Evolutionary conservation across 1,140 invertebrate species (phyloP), one percentile per base, ranked within the genome.

Genomic region (Lerema accius): DNA sequence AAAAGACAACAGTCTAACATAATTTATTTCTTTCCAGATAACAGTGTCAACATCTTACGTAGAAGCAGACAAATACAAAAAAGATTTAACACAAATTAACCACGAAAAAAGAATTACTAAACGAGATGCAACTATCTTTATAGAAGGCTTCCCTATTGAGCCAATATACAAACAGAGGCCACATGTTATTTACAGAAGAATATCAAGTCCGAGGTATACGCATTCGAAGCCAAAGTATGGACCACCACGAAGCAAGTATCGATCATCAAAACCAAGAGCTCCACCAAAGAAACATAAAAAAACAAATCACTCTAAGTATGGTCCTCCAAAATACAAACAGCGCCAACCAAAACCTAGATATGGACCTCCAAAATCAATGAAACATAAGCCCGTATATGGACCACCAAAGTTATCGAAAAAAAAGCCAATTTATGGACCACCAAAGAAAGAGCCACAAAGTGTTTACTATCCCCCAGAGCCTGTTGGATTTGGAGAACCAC

Each of bases 401-500:
- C 68, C 70, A n/a, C 67, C 72, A 9, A 81, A 82, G 46, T 11
- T 65, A 0, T 39, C 50, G 39, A 73, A 32, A 19, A 46, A 75
- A 23, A 79, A 76, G 59, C 67, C 73, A 6, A 11, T 55, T 4
- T 78, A 80, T 19, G 69, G 72, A 14, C 68, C 63, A 15, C 76
- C 72, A 26, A 80, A 80, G 19, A 78, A 79, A 50, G 63, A 56
- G 46, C 72, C 75, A 11, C 39, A 68, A 0, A 46, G 58, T 11
- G 40, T 61, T 14, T 74, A 71, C 43, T 72, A 64, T 7, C 17
- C 72, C 15, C 53, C 71, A 39, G 79, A 76, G 64, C 70, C 79
- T 3, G 59, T 55, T n/a, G 75, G 79, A 9, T 88, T 89, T 51
- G 84, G 78, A 19, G 84, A 89, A 64, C 81, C 84, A 9, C 80